Evolutionary conservation across 2,888 invertebrate genomes (phyloP), one percentile per base, ranked within the genome.

Genomic region (Chesias legatella): DNA sequence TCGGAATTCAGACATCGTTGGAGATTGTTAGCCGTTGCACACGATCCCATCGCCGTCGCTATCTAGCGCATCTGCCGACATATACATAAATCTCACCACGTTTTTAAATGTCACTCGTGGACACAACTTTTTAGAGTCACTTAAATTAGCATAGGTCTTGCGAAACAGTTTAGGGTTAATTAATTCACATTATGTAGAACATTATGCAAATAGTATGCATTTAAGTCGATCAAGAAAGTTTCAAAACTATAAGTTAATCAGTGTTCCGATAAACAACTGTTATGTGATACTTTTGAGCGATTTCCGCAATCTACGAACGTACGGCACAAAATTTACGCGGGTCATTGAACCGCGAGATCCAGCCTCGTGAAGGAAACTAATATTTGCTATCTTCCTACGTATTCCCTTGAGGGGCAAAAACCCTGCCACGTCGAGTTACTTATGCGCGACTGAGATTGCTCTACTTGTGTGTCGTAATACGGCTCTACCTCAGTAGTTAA

Each of bases 301-400:
- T 38, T 49, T 36, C 26, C 31, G 38, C 31, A 33, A 37, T 33
- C 34, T 39, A n/a, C n/a, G 29, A 39, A 45, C 34, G 28, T 35
- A 36, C 30, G 47, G 34, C 45, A 51, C 44, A 72, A 80, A 83
- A 78, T 79, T 79, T 66, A 66, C 68, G 53, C 74, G 69, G 80
- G 81, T 84, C 84, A 79, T 73, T 70, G 84, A 82, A 79, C 85
- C 70, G 73, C 59, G 65, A 72, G 70, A 69, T 68, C 34, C 43
- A 40, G 41, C 67, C 69, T 75, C 68, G 68, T 67, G 72, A 73
- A 77, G 73, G 71, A 74, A 78, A 79, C 79, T 79, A 82, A 82
- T 84, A 85, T 85, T 86, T 82, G 73, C 76, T 63, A 73, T 75
- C 73, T 74, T 78, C 75, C 73, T 73, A 68, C 71, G 73, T 72